Base-by-base conservation (phyloP, 2,888 invertebrate genomes). In the Crocallis elinguaria region DNA sequence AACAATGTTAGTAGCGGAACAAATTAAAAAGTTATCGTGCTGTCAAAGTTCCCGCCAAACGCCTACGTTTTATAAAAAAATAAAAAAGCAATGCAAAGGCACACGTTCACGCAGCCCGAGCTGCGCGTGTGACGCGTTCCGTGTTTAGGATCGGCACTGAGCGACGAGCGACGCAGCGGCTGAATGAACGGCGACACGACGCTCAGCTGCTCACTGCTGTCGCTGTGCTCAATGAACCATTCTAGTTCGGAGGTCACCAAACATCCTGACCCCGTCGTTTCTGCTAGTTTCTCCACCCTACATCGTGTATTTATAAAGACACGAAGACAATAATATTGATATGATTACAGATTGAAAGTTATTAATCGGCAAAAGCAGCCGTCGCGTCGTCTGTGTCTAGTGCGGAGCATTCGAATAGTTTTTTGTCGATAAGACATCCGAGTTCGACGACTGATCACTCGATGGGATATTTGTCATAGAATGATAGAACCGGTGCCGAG, bases 141-240 rank as follows among this genome's bases (percentile, higher is more conserved):
- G 84, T 82, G 90, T 82, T 88, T 87, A 78, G 84, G 77, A 82
- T 77, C 82, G 80, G 79, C 84, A 88, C 88, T 88, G 88, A 86
- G 77, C 82, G 72, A 69, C 75, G 76, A 71, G 74, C 77, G 72
- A 66, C 64, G 66, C 19, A 66, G 9, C 73, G 76, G 73, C 76
- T 86, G 80, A 88, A 84, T 86, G 88, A 78, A 75, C 77, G 78
- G 70, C 73, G 75, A 69, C 73, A 69, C 73, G 75, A 69, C 73
- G 80, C 82, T 82, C 87, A 86, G 83, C 86, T 86, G 86, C n/a
- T n/a, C n/a, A n/a, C n/a, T n/a, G n/a, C n/a, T n/a, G n/a, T n/a
- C n/a, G n/a, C 76, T 82, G 79, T 82, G 78, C 87, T 89, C 89
- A 89, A 88, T 91, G 90, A 88, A 88, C 80, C 86, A 85, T 82